phyloP scores from a whole-genome alignment of 1,140 invertebrate genomes.

The Sitobion miscanthi region DNA sequence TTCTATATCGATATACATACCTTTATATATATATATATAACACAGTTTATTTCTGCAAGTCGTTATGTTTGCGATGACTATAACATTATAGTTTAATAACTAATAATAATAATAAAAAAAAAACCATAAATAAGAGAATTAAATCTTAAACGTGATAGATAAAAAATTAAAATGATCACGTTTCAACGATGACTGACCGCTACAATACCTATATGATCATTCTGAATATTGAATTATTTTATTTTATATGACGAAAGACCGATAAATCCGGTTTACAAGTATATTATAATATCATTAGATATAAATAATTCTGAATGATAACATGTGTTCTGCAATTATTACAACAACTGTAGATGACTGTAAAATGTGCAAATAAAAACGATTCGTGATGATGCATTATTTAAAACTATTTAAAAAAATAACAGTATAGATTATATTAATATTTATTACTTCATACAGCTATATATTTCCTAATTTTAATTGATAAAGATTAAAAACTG shows the following conservation, averaged over 20 bases:
- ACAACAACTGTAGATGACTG: too few species aligned
- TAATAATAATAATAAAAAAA: not conserved
- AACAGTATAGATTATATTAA: not conserved
- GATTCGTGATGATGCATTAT: not conserved
- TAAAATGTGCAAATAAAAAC: not conserved
- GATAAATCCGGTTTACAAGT: not conserved
- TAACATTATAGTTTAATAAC: not conserved
- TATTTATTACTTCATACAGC: too few species aligned
- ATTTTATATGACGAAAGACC: not conserved
- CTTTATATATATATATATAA: too few species aligned
- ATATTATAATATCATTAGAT: not conserved
- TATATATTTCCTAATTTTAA: not conserved
- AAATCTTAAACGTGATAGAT: not conserved
- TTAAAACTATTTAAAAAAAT: not conserved
- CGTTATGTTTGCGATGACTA: not conserved
- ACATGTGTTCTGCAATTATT: not conserved
- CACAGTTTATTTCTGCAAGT: not conserved
- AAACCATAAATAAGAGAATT: not conserved
- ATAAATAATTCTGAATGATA: not conserved
- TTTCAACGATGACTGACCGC: not conserved
- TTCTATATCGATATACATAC: not conserved
- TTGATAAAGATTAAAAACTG: not conserved
- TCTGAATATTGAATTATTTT: not conserved
- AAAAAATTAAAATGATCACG: not conserved
- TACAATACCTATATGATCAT: not conserved